A percentile compares a stretch with the other conserved stretches of the same genome.
Conservation (phyloP, 1,140 invertebrate genomes). For the Cotesia glomerata region DNA sequence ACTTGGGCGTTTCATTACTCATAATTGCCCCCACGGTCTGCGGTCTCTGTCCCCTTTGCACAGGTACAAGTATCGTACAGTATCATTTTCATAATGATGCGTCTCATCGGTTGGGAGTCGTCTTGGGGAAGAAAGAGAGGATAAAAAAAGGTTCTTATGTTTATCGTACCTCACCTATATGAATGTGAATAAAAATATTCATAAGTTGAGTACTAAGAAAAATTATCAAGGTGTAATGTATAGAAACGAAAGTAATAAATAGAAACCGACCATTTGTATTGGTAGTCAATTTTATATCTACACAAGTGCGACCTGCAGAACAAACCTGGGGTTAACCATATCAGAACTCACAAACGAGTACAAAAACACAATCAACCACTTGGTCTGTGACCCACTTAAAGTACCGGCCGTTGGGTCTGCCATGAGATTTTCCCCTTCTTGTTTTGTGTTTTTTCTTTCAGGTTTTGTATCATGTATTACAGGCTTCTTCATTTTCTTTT, state of each 20-base stretch:
- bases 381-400: slow-evolving; percentile 26
- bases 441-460: neutral
- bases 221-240: neutral
- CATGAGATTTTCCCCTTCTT: neutral
- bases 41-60: slow-evolving; percentile 49
- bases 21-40: slow-evolving; percentile 58
- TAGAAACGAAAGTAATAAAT: slow-evolving; percentile 8
- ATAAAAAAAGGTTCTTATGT: neutral
- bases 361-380: slow-evolving; percentile 25
- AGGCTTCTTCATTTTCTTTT: neutral
- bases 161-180: too few species aligned
- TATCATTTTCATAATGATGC: slow-evolving; percentile 63
- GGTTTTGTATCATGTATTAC: too few species aligned
- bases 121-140: slow-evolving; percentile 10
- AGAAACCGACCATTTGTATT: slow-evolving; percentile 1
- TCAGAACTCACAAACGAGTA: neutral
- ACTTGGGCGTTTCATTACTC: slow-evolving; percentile 58
- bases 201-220: neutral
- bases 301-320: neutral
- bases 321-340: neutral
- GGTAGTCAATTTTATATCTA: neutral
- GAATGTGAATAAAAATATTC: too few species aligned
- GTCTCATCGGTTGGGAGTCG: slow-evolving; percentile 34
- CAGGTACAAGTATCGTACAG: slow-evolving; percentile 46
- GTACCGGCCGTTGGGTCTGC: slow-evolving; percentile 18